phyloP scores from a whole-genome alignment of 2,797 vertebrate species.

The Trachops cirrhosus region DNA sequence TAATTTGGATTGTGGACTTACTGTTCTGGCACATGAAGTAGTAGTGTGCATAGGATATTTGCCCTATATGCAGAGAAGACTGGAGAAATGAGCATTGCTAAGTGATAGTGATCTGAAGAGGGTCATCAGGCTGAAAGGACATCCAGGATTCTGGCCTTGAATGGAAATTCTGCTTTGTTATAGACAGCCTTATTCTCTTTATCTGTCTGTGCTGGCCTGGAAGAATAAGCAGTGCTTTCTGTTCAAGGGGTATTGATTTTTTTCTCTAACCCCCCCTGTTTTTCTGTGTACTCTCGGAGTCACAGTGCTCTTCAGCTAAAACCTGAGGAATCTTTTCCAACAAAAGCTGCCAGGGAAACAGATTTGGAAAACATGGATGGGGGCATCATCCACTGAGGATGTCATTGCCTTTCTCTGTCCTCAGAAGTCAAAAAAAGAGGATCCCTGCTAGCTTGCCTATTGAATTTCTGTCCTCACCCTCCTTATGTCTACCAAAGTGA shows the following conservation, averaged over 20 bases:
- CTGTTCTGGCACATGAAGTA: neutral
- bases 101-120: neutral
- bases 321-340: neutral
- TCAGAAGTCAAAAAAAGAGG: neutral
- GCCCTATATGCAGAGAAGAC: neutral
- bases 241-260: conserved; percentile 27
- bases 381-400: neutral
- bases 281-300: neutral
- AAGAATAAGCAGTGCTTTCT: conserved; percentile 48
- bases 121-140: neutral
- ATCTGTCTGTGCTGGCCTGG: neutral
- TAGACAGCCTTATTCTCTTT: neutral
- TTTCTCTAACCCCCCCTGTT: neutral
- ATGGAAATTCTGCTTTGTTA: conserved; percentile 47
- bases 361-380: neutral
- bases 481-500: neutral
- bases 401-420: neutral
- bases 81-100: neutral
- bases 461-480: neutral
- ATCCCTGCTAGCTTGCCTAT: neutral
- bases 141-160: conserved; percentile 25
- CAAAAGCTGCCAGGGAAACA: conserved; percentile 12
- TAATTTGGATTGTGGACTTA: neutral
- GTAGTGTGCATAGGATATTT: conserved; percentile 2
- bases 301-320: conserved; percentile 17